Evolutionary conservation across 2,888 invertebrate genomes (phyloP).

Genomic region (Seira sanloemensis): DNA sequence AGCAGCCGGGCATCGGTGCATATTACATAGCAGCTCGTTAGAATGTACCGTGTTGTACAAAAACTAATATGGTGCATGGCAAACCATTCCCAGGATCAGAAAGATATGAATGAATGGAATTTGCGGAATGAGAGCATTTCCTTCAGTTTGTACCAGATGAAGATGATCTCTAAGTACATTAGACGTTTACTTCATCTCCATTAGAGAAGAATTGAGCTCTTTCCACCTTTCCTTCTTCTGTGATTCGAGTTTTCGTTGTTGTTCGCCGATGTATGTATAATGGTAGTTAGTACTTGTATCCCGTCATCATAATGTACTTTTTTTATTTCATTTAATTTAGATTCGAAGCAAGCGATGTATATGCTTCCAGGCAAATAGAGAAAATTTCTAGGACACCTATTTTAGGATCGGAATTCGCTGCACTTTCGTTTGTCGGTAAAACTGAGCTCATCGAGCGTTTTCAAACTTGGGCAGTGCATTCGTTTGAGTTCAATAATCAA

Average conservation of each 20-base stretch:
- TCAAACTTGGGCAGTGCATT: too few relatives aligned
- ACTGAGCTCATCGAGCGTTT: too few relatives aligned
- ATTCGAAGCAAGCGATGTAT: too few relatives aligned
- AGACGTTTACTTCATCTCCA: slow-evolving; percentile 2
- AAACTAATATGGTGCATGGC: too few relatives aligned
- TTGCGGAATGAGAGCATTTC: slow-evolving; percentile 22
- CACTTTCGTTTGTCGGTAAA: too few relatives aligned
- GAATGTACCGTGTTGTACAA: too few relatives aligned
- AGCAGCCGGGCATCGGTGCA: too few relatives aligned
- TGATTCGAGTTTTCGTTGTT: not conserved
- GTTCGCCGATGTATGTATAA: not conserved
- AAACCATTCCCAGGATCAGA: not conserved
- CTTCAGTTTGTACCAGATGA: slow-evolving; percentile 21
- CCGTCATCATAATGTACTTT: not conserved
- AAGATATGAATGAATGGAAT: slow-evolving; percentile 15
- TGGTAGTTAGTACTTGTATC: not conserved
- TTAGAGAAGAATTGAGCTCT: not conserved
- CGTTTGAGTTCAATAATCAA: too few relatives aligned
- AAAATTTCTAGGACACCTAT: too few relatives aligned
- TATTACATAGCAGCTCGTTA: too few relatives aligned
- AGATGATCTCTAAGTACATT: not conserved
- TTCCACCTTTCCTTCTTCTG: not conserved
- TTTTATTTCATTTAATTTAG: not conserved
- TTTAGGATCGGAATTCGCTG: too few relatives aligned
- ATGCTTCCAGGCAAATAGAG: too few relatives aligned